phyloP scores from a whole-genome alignment of 2,888 invertebrate species.

The Gymnosoma rotundatum region DNA sequence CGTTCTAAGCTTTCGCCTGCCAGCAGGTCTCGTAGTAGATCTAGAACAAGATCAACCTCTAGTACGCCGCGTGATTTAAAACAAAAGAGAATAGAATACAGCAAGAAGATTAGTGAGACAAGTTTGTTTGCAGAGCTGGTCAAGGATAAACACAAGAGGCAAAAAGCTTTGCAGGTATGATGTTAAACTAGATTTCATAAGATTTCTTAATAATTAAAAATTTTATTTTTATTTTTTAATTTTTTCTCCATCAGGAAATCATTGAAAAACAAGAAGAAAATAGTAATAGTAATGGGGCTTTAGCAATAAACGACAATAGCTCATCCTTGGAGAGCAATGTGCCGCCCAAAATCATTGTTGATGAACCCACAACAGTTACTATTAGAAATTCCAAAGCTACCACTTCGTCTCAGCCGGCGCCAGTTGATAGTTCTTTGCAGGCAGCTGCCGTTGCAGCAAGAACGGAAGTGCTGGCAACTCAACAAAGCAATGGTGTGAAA shows the following conservation, averaged over 20 bases:
- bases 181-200: background rate
- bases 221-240: background rate
- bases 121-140: conserved; percentile 95
- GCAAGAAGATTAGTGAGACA: conserved; percentile 93
- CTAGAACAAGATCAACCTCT: conserved; percentile 82
- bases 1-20: conserved; percentile 69
- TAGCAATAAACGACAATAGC: conserved; percentile 80
- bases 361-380: conserved; percentile 61
- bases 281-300: conserved; percentile 81
- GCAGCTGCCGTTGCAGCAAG: conserved; percentile 10
- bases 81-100: conserved; percentile 85
- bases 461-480: conserved; percentile 46
- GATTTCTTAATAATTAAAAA: background rate
- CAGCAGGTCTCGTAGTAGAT: conserved; percentile 74
- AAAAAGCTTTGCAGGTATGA: conserved; percentile 85
- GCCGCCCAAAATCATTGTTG: conserved; percentile 67
- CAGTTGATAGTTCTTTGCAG: conserved; percentile 61
- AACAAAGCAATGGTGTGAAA: conserved; percentile 63
- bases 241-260: conserved; percentile 82
- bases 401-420: conserved; percentile 57
- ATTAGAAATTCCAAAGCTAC: conserved; percentile 50
- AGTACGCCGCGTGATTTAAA: conserved; percentile 78
- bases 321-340: conserved; percentile 79
- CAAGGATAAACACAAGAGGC: conserved; percentile 91
- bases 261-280: conserved; percentile 86